Evolutionary conservation across 2,888 invertebrate genomes (phyloP), one percentile per base, ranked within the genome.

Genomic region (Lithophane socia): DNA sequence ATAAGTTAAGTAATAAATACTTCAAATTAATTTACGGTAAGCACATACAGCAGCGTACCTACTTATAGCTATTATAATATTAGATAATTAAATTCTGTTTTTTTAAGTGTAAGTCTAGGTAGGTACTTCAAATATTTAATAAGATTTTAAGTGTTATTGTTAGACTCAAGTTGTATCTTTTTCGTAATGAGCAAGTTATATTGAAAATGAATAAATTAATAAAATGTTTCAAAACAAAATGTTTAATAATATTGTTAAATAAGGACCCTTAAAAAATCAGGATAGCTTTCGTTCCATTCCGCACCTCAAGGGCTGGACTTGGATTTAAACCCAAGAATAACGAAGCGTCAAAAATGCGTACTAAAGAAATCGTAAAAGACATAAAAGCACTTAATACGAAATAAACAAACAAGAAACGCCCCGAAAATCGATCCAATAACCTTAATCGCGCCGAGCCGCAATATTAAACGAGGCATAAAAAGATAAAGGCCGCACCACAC

Each of bases 401-500:
- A 90, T 91, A 89, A 90, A 90, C 90, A 90, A 91, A 91, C 89
- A 88, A 89, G 89, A 88, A 88, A 87, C 85, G 88, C 85, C 83
- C 86, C 88, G 89, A 90, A 90, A 91, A 91, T 90, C 91, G 88
- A 91, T 90, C 87, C 89, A 86, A 87, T 87, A 90, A 90, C 91
- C 92, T 91, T 92, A 92, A 91, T 92, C 91, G 90, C 85, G 84
- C 84, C 86, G 86, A 85, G 88, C 88, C 88, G 84, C 89, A 90
- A 90, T 92, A 92, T 91, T 91, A 91, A 92, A 89, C 89, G 90
- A 89, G 87, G 87, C 91, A 91, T 91, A 91, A 91, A 90, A 91
- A 90, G 90, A 92, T 92, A 92, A 93, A 92, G 92, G 88, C 89
- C 88, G 84, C 83, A 74, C 82, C 92, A 92, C 92, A 92, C 92